Percentiles rank a stretch among this genome's conserved stretches.
phyloP scores from a whole-genome alignment of 2,888 invertebrate species.

The Rhimphoctona megacephalus region DNA sequence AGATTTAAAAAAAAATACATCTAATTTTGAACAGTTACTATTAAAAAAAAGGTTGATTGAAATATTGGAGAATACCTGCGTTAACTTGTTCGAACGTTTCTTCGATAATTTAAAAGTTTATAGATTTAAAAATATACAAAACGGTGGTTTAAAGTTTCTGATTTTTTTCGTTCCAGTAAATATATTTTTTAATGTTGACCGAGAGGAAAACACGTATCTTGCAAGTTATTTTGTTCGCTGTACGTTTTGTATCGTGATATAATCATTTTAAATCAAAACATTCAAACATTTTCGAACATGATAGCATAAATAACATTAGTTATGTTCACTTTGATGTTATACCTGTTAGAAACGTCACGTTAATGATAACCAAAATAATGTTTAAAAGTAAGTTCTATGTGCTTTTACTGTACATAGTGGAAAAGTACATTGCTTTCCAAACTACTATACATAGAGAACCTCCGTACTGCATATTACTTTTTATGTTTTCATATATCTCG shows the following conservation, averaged over 20 bases:
- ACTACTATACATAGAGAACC: background rate
- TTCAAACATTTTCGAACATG: background rate
- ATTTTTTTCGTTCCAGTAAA: background rate
- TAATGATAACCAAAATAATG: background rate
- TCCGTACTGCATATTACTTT: background rate
- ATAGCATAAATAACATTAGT: background rate
- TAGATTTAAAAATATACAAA: background rate
- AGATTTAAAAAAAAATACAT: too few relatives aligned
- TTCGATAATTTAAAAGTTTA: background rate
- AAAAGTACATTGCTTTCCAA: background rate
- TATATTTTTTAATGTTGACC: background rate
- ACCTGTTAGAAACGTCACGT: background rate
- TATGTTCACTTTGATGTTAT: background rate
- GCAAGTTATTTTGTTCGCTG: background rate
- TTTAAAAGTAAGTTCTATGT: background rate
- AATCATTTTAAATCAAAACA: background rate
- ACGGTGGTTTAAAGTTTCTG: background rate
- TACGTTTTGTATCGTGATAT: background rate
- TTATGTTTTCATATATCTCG: conserved; percentile 28
- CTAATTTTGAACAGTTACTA: background rate
- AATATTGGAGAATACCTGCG: too few relatives aligned
- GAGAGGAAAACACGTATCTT: background rate
- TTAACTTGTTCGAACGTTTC: too few relatives aligned
- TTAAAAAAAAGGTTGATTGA: background rate
- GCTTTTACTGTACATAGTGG: background rate